Conservation (phyloP, 1,140 invertebrate species). For the Daktulosphaira vitifoliae region DNA sequence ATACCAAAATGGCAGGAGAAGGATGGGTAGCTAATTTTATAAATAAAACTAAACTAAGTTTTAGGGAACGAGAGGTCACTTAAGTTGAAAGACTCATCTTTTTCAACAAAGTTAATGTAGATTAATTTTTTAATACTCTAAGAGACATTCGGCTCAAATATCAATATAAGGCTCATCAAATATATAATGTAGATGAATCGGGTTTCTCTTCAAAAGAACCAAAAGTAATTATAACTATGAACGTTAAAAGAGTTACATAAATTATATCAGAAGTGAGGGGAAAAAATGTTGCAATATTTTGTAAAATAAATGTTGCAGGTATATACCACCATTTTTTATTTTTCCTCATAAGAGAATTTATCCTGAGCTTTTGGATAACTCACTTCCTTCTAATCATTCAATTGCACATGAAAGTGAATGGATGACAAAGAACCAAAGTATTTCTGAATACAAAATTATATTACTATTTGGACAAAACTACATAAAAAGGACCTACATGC, state of each 20-base stretch:
- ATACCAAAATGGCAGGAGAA: background rate
- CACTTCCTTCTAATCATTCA: background rate
- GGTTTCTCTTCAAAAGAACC: background rate
- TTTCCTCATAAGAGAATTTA: background rate
- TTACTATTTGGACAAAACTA: conserved; percentile 32
- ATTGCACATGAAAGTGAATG: background rate
- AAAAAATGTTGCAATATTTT: background rate
- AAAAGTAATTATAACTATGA: background rate
- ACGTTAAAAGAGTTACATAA: background rate
- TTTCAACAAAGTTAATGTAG: background rate
- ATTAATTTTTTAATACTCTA: background rate
- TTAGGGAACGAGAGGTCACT: background rate
- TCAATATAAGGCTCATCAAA: background rate
- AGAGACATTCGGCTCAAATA: background rate
- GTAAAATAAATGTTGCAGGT: background rate
- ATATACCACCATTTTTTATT: background rate
- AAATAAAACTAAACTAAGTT: background rate
- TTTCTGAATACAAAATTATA: conserved; percentile 41
- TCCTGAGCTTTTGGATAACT: background rate
- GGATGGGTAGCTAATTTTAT: background rate
- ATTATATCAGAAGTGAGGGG: background rate
- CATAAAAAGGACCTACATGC: background rate
- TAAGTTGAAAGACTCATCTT: background rate
- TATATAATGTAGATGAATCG: background rate
- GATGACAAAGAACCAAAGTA: background rate